Evolutionary conservation across 2,113 vertebrate species (phyloP), one percentile per base, ranked within the genome.

Genomic region (Butorides virescens): DNA sequence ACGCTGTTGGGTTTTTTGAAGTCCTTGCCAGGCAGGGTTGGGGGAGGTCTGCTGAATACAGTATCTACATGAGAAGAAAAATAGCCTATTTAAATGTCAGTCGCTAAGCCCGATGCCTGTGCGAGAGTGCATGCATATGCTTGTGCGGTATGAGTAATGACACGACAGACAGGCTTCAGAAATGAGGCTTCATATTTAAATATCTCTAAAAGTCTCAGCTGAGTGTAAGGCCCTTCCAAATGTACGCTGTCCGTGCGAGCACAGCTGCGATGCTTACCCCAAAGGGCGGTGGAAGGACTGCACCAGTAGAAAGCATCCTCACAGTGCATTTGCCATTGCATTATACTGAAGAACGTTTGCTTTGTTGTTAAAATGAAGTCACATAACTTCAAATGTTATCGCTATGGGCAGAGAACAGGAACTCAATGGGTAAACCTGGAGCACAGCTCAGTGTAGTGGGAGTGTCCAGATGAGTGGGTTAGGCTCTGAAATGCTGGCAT

Each of bases 61-160:
- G 76, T 26, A 47, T 80, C 83, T 50, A 29, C 34, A 70, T 61
- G 86, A 94, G 94, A 84, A 94, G 88, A 94, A 97, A 94, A 97
- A 95, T 76, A 97, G 88, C 91, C 91, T 81, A 53, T 94, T 95
- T 96, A 93, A 97, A 94, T 96, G 94, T 92, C 93, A 95, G 86
- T 49, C 81, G 92, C 91, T 89, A 65, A 97, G 81, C 83, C 88
- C 30, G 29, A 34, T 76, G 90, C 82, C 79, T 91, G 59, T 53
- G 78, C 1, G n/a, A 93, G 76, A 74, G 61, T 75, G 82, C 92
- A 81, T 66, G 79, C 65, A 53, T 61, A 39, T 68, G 72, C 77
- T 95, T 89, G 73, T 84, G 80, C 65, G 46, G 88, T 49, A 72
- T 94, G 93, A 95, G 83, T 94, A 97, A 94, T 74, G 55, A 74